Percentiles rank a stretch among this genome's conserved stretches.
Evolutionary conservation across 2,888 invertebrate species (phyloP).

Genomic region (Meloe dianella): DNA sequence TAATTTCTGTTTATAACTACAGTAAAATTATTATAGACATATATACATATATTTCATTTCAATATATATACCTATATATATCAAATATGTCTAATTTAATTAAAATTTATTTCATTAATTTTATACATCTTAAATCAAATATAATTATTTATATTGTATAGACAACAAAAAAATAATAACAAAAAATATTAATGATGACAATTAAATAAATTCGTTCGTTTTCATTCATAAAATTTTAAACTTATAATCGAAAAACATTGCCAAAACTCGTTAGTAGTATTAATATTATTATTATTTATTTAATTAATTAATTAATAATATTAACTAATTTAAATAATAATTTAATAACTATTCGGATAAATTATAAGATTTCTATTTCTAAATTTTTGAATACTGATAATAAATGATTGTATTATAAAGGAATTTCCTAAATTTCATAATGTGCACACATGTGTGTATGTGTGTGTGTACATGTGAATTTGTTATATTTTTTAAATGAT

Average conservation of each 20-base stretch:
- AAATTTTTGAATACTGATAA: too few species aligned
- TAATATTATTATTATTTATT: neutral
- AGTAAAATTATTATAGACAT: slow-evolving; percentile 2
- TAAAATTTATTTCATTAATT: neutral
- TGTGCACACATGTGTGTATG: too few species aligned
- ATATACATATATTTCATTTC: too few species aligned
- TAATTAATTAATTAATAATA: neutral
- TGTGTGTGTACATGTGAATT: too few species aligned
- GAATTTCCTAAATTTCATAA: too few species aligned
- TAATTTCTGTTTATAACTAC: slow-evolving; percentile 9
- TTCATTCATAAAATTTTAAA: slow-evolving; percentile 24
- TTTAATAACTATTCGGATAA: neutral
- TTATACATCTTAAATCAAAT: neutral
- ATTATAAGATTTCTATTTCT: neutral
- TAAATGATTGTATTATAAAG: too few species aligned
- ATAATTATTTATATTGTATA: too few species aligned
- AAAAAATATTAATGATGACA: too few species aligned
- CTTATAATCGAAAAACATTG: neutral
- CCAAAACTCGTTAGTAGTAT: neutral
- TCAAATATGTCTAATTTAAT: neutral
- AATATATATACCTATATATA: too few species aligned
- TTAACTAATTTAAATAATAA: neutral
- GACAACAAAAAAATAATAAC: too few species aligned
- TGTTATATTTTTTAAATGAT: neutral
- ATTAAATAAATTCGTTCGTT: neutral